Conservation (phyloP, 92 coral and sea anemone species). For the Plumapathes pennacea region DNA sequence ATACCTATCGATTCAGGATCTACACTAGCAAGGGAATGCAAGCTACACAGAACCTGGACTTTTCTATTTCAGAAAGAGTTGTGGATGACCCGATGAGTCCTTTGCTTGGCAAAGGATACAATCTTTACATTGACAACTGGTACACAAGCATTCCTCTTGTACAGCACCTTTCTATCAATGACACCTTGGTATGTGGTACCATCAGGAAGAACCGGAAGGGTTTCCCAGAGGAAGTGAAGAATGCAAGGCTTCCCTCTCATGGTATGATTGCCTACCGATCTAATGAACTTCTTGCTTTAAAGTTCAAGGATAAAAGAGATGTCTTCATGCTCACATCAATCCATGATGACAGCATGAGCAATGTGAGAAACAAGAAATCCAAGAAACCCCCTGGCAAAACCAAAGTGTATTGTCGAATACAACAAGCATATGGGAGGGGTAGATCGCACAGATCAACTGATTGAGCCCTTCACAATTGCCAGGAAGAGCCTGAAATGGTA, state of each 20-base stretch:
- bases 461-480: constrained; percentile 9
- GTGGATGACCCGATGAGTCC: too few species aligned
- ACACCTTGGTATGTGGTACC: constrained; percentile 8
- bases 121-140: too few species aligned
- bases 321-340: constrained; percentile 10
- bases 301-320: constrained; percentile 3
- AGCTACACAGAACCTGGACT: too few species aligned
- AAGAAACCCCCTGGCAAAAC: constrained; percentile 7
- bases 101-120: too few species aligned
- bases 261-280: constrained; percentile 14
- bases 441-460: constrained; percentile 23
- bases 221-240: not conserved
- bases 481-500: constrained; percentile 33
- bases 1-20: too few species aligned
- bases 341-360: constrained; percentile 12
- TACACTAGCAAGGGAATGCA: too few species aligned
- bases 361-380: constrained; percentile 13
- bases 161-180: too few species aligned
- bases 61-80: too few species aligned
- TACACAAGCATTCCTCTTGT: too few species aligned
- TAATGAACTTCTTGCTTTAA: constrained; percentile 12
- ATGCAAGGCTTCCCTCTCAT: not conserved
- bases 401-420: constrained; percentile 17
- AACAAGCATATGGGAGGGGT: constrained; percentile 15
- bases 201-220: constrained; percentile 19